phyloP scores from a whole-genome alignment of 2,797 vertebrate genomes.

The Eutrigla gurnardus region DNA sequence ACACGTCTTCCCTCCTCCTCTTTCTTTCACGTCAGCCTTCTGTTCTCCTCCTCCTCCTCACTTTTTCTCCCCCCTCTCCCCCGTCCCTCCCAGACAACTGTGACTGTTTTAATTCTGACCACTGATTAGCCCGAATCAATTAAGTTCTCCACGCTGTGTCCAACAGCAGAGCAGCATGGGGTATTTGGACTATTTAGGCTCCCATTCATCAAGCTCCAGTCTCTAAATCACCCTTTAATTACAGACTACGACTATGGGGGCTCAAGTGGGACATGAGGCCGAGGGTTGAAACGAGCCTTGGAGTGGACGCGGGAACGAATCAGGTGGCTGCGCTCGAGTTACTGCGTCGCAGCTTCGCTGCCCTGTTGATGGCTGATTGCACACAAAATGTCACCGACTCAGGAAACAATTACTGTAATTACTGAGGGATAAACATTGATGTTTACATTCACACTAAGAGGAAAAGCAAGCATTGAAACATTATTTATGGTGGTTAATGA shows the following conservation, averaged over 20 bases:
- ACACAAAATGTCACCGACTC: neutral
- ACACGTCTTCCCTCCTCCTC: constrained; percentile 57
- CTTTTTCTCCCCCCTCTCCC: constrained; percentile 6
- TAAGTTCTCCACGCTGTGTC: constrained; percentile 80
- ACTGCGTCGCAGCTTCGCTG: neutral
- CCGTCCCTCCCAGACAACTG: constrained; percentile 79
- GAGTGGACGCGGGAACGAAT: constrained; percentile 43
- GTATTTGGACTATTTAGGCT: constrained; percentile 82
- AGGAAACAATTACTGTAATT: neutral
- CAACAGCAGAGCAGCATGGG: constrained; percentile 82
- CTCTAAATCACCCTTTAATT: constrained; percentile 88
- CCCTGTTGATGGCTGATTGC: constrained; percentile 36
- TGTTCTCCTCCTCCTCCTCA: constrained; percentile 41
- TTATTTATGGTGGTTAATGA: no score
- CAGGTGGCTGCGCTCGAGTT: neutral
- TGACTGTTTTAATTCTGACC: constrained; percentile 88
- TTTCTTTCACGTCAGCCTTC: constrained; percentile 44
- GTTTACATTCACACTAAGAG: neutral
- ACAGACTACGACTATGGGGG: constrained; percentile 74
- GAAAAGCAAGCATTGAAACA: no score
- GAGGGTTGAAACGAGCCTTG: constrained; percentile 34
- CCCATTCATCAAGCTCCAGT: constrained; percentile 80
- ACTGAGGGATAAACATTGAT: neutral
- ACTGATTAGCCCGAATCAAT: constrained; percentile 86
- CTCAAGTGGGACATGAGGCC: constrained; percentile 73